Percentiles rank a stretch among this genome's conserved stretches.
Evolutionary conservation across 1,140 invertebrate genomes (phyloP).

Genomic region (Zophobas atratus): DNA sequence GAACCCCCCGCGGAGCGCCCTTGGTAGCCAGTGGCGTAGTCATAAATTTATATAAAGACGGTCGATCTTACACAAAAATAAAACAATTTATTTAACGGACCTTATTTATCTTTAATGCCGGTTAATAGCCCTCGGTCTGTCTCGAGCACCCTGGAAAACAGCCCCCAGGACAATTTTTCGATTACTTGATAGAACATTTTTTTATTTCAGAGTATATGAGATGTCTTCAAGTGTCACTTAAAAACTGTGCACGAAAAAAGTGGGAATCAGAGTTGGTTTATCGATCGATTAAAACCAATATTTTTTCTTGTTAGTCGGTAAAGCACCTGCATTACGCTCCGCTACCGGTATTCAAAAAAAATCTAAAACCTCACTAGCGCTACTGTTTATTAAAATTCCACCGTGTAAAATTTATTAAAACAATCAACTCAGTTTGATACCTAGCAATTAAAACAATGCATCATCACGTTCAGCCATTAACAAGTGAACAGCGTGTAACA

Average conservation of each 20-base stretch:
- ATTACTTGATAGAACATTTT: no score
- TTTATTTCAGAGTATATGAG: no score
- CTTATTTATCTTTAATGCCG: slow-evolving; percentile 5
- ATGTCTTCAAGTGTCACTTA: no score
- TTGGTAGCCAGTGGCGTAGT: slow-evolving; percentile 47
- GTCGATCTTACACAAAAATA: slow-evolving; percentile 7
- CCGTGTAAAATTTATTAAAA: slow-evolving; percentile 49
- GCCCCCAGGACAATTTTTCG: no score
- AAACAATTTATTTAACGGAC: slow-evolving; percentile 14
- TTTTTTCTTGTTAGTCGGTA: background rate
- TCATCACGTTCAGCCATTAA: slow-evolving; percentile 45
- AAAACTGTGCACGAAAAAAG: no score
- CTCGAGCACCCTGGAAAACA: no score
- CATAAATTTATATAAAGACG: slow-evolving; percentile 22
- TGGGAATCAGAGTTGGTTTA: no score
- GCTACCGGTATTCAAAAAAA: slow-evolving; percentile 5
- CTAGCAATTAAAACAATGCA: slow-evolving; percentile 53
- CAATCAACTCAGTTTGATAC: slow-evolving; percentile 51
- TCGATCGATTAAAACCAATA: background rate
- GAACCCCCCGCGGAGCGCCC: slow-evolving; percentile 40
- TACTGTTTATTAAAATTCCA: slow-evolving; percentile 42
- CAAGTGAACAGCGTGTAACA: slow-evolving; percentile 49
- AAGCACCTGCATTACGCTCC: background rate
- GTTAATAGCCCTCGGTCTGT: no score
- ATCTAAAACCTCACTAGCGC: background rate